Base-by-base conservation (phyloP, 2,888 invertebrate species). In the Agrochola litura region DNA sequence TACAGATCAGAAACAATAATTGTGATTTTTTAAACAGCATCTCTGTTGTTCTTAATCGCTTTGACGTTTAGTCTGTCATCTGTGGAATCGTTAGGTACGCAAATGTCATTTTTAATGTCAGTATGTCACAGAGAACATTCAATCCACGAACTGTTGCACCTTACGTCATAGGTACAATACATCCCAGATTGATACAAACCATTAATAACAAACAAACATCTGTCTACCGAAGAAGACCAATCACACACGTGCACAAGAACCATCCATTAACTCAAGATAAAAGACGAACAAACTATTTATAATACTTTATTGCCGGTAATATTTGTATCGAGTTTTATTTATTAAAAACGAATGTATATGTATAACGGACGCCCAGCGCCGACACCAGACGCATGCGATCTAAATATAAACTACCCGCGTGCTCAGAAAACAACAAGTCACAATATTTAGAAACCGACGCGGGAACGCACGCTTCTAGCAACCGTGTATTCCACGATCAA, bases 351-450 rank as follows among this genome's bases (percentile, higher is more conserved):
- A 81, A 86, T 83, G 82, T 84, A 89, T 86, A 84, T 76, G 89
- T 84, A 92, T 92, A 94, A 93, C 94, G 93, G 93, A 93, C 94
- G 94, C 91, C 86, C 91, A 90, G 91, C 87, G 87, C 90, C 89
- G 67, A 85, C 81, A 86, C 92, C 93, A 94, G 95, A 94, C 94
- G 93, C 91, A 90, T 91, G 90, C 89, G 90, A 86, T 95, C 95
- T 95, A 96, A 92, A 93, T 95, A 92, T 95, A 95, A 91, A 89
- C 90, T 84, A 88, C 86, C 92, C 93, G 94, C 94, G 94, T 92
- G 94, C 92, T 91, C 93, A 91, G 91, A 94, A 94, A 95, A 95
- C 95, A 95, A 94, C 95, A 91, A 92, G 92, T 91, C 92, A 94
- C 93, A 94, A 93, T 93, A 93, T 93, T 92, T 92, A 91, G 94